These are phyloP conservation scores for Aldabrachelys gigantea DNA, from an alignment of 2,113 vertebrate species.

Conservation along the genomic window DNA sequence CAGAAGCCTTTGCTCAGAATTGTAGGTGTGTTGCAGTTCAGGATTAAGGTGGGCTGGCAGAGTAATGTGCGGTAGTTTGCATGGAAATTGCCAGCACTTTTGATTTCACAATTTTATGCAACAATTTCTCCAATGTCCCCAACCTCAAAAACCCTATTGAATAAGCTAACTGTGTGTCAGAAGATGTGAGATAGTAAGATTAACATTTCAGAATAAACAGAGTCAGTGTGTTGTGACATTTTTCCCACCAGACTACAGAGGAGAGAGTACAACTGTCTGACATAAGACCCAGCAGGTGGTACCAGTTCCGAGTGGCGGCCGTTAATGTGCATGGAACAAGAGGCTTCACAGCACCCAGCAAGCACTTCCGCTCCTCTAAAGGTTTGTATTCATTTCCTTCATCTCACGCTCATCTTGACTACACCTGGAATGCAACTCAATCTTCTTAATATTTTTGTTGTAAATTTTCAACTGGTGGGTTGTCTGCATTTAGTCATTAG, in stretches of 20 bases:
- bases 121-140: rapidly evolving
- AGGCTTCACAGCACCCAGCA: slow-evolving; percentile 96
- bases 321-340: slow-evolving; percentile 95
- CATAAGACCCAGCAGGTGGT: slow-evolving; percentile 92
- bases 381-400: slow-evolving; percentile 75
- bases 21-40: not conserved
- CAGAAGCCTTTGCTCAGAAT: not conserved
- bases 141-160: not conserved
- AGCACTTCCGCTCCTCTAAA: slow-evolving; percentile 94
- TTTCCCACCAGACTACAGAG: slow-evolving; percentile 88
- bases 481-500: not conserved
- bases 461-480: slow-evolving; percentile 46
- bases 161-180: rapidly evolving
- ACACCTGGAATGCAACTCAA: not conserved
- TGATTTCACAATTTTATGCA: not conserved
- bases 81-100: not conserved
- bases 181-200: rapidly evolving
- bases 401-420: not conserved
- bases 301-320: slow-evolving; percentile 96
- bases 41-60: not conserved
- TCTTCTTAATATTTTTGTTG: slow-evolving; percentile 17
- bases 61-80: not conserved
- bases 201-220: rapidly evolving
- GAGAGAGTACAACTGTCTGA: slow-evolving; percentile 87
- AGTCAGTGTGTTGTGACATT: not conserved